Conservation (phyloP, 2,888 invertebrate species). For the Limnephilus marmoratus region DNA sequence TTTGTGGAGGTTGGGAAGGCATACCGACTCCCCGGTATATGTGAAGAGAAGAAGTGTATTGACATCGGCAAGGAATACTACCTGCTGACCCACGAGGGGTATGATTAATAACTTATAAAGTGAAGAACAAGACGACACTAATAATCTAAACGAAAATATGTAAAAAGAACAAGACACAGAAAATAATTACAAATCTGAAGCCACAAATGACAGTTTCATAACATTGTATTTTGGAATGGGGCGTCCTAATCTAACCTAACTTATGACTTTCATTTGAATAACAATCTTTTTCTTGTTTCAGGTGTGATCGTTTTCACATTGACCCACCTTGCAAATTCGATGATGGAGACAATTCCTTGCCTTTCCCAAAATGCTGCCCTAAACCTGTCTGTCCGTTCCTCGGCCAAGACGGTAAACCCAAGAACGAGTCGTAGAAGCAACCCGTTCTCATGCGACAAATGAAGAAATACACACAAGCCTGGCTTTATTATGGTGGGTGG, state of each 20-base stretch:
- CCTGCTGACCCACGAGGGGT: background rate
- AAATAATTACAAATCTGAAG: too few relatives aligned
- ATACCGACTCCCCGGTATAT: constrained; percentile 19
- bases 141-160: too few relatives aligned
- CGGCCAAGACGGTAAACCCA: too few relatives aligned
- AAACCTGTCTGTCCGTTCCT: background rate
- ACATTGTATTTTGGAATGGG: too few relatives aligned
- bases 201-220: too few relatives aligned
- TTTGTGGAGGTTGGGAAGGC: background rate
- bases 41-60: constrained; percentile 9
- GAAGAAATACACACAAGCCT: too few relatives aligned
- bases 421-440: too few relatives aligned
- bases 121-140: too few relatives aligned
- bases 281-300: background rate
- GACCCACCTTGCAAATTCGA: background rate
- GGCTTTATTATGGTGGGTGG: too few relatives aligned
- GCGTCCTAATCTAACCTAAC: too few relatives aligned
- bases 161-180: too few relatives aligned
- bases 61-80: background rate
- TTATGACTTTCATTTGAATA: background rate
- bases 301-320: background rate
- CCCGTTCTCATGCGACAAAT: too few relatives aligned
- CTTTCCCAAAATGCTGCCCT: background rate
- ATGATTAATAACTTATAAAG: background rate
- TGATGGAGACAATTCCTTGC: background rate